Evolutionary conservation across 2,797 vertebrate genomes (phyloP).

Genomic region (Cryptoblepharus egeriae): DNA sequence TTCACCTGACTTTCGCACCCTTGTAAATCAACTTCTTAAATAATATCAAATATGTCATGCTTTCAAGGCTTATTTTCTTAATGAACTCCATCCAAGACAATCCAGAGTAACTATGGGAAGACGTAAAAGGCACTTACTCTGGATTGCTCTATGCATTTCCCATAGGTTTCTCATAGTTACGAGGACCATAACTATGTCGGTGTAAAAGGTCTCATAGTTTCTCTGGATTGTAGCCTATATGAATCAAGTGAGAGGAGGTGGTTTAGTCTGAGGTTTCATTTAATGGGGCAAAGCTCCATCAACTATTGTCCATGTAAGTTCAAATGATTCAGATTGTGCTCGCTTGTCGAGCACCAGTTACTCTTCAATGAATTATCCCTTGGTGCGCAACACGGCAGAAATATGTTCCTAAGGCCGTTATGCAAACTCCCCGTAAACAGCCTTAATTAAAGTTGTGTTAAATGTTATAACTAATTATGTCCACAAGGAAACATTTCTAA

Average conservation of each 20-base stretch:
- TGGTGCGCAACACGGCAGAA: neutral
- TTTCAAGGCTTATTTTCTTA: neutral
- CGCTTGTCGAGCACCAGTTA: neutral
- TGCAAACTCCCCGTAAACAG: neutral
- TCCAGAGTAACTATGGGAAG: too few species aligned
- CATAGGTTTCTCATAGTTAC: too few species aligned
- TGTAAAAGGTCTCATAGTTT: too few species aligned
- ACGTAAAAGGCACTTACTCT: too few species aligned
- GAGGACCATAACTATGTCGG: too few species aligned
- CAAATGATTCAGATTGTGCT: neutral
- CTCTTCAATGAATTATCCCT: neutral
- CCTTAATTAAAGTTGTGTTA: constrained; percentile 17
- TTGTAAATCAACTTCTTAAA: neutral
- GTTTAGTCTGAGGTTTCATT: neutral
- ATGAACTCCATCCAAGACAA: neutral
- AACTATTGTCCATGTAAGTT: neutral
- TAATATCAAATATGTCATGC: neutral
- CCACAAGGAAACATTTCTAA: neutral
- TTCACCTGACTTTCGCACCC: neutral
- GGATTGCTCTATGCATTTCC: too few species aligned
- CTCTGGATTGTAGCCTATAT: too few species aligned
- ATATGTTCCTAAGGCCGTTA: neutral
- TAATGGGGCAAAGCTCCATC: neutral
- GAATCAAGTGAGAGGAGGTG: neutral
- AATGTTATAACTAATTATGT: constrained; percentile 7